Conservation (phyloP, 2,113 vertebrate species). For the Haemorhous mexicanus region DNA sequence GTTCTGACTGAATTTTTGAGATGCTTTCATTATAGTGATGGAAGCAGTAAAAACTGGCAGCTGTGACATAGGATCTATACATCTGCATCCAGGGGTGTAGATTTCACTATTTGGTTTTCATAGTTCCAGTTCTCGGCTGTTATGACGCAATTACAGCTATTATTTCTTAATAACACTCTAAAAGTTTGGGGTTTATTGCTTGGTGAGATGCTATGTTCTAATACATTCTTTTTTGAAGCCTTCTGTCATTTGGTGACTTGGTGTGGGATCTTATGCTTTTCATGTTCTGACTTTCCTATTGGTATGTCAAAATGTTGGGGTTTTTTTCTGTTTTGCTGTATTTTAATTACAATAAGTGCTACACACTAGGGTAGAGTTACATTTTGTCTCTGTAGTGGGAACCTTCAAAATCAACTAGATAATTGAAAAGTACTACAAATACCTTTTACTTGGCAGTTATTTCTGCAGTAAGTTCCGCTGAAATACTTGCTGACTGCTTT, state of each 20-base stretch:
- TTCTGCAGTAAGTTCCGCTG: not conserved
- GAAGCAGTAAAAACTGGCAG: not conserved
- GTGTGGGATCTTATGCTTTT: not conserved
- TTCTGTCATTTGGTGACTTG: not conserved
- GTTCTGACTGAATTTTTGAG: not conserved
- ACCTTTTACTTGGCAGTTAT: not conserved
- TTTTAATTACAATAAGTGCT: not conserved
- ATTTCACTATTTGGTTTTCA: not conserved
- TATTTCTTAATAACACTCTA: not conserved
- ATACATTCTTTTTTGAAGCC: not conserved
- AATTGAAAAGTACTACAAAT: not conserved
- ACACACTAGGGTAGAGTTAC: not conserved
- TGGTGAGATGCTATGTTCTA: not conserved
- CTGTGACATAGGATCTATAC: rapidly evolving
- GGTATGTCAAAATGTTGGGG: not conserved
- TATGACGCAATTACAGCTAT: not conserved
- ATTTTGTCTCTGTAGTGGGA: not conserved
- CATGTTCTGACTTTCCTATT: not conserved
- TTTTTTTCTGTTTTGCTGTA: not conserved
- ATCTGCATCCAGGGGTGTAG: not conserved
- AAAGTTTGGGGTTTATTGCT: not conserved
- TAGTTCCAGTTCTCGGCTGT: not conserved
- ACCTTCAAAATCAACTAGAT: not conserved
- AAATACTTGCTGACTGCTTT: not conserved
- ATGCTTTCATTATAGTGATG: not conserved